These are phyloP conservation scores for Pygoscelis antarcticus DNA, from an alignment of 2,113 vertebrate species.

Conservation along the genomic window DNA sequence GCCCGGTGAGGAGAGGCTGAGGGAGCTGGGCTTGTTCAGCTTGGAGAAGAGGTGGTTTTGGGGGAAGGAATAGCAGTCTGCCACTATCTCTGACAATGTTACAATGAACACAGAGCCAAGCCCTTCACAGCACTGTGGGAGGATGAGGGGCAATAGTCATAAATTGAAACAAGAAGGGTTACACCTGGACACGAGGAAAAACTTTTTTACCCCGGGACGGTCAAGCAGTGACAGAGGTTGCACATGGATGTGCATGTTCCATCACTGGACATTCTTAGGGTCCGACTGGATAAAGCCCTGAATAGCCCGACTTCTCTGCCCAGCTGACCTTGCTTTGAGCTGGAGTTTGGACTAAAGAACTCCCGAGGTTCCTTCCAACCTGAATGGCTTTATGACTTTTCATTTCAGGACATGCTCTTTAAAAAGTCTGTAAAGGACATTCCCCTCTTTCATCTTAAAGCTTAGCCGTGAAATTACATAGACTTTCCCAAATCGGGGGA, in stretches of 20 bases:
- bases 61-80: not conserved
- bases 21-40: not conserved
- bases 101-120: not conserved
- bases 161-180: not conserved
- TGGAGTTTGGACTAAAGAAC: not conserved
- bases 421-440: not conserved
- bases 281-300: not conserved
- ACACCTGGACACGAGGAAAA: rapidly evolving
- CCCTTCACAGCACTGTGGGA: not conserved
- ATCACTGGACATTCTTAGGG: not conserved
- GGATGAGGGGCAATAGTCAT: rapidly evolving
- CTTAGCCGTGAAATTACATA: not conserved
- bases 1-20: not conserved
- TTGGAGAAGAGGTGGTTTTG: not conserved
- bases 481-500: not conserved
- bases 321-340: not conserved
- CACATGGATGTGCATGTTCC: not conserved
- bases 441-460: not conserved
- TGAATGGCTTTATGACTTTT: not conserved
- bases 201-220: too few relatives aligned
- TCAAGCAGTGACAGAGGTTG: not conserved
- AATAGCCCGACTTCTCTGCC: not conserved
- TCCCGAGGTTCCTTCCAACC: not conserved
- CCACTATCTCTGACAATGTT: too few relatives aligned
- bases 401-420: not conserved